phyloP scores from a whole-genome alignment of 2,797 vertebrate species.

The Pseudochaenichthys georgianus region DNA sequence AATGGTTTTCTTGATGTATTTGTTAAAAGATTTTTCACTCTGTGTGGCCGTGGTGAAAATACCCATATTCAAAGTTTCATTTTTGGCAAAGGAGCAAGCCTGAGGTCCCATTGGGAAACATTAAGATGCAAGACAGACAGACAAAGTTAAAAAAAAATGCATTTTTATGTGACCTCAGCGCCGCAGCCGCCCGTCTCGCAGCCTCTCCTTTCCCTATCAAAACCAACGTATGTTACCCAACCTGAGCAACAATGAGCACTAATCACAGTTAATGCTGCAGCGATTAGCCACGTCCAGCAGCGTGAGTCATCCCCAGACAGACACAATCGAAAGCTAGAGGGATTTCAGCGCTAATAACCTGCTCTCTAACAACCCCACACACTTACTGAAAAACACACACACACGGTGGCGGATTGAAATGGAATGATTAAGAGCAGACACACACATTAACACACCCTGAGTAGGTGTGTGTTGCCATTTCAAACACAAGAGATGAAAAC shows the following conservation, averaged over 20 bases:
- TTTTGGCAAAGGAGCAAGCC: not conserved
- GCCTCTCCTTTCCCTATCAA: conserved; percentile 78
- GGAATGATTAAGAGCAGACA: conserved; percentile 48
- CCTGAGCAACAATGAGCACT: conserved; percentile 58
- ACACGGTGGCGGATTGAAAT: not conserved
- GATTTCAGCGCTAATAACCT: conserved; percentile 53
- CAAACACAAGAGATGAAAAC: conserved; percentile 44
- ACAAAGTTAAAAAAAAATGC: conserved; percentile 34
- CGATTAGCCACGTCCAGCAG: conserved; percentile 46
- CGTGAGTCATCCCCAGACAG: conserved; percentile 71
- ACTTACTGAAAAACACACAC: conserved; percentile 20
- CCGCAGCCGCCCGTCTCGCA: conserved; percentile 46
- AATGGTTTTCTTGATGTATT: not conserved
- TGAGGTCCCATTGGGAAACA: conserved; percentile 54
- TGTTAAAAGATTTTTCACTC: conserved; percentile 1
- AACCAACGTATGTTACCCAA: conserved; percentile 68
- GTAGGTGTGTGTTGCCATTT: conserved; percentile 55
- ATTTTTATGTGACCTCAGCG: conserved; percentile 42
- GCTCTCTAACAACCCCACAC: conserved; percentile 31
- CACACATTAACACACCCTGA: conserved; percentile 64
- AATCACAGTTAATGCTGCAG: conserved; percentile 66
- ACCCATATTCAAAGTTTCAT: not conserved
- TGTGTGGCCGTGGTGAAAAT: not conserved
- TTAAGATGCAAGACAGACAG: conserved; percentile 44
- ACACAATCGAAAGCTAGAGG: conserved; percentile 78